Percentiles rank a stretch among this genome's conserved stretches.
Conservation (phyloP, 2,888 invertebrate genomes). For the Cloeon dipterum region DNA sequence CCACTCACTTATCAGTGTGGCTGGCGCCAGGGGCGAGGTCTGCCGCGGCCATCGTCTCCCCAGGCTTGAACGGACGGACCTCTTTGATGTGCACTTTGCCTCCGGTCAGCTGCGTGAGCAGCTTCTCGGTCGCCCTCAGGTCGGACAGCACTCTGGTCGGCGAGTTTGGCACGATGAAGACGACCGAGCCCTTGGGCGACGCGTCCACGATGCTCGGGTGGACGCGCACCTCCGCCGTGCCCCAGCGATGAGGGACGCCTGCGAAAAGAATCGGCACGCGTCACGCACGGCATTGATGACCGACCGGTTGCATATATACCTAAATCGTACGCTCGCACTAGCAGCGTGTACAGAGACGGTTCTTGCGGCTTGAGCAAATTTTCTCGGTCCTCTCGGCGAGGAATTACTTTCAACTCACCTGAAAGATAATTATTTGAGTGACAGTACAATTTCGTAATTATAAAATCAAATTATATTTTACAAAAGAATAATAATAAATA, state of each 20-base stretch:
- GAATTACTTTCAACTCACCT: not conserved
- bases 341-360: slow-evolving; percentile 22
- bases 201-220: slow-evolving; percentile 40
- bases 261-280: not conserved
- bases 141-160: slow-evolving; percentile 40
- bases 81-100: slow-evolving; percentile 53
- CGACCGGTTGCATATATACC: no score
- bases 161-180: slow-evolving; percentile 46
- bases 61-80: slow-evolving; percentile 35
- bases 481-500: no score
- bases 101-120: slow-evolving; percentile 54
- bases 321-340: slow-evolving; percentile 59
- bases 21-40: slow-evolving; percentile 8
- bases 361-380: not conserved
- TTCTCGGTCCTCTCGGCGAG: no score
- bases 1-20: slow-evolving; percentile 5
- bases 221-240: slow-evolving; percentile 47
- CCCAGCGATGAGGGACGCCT: slow-evolving; percentile 51
- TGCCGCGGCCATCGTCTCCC: slow-evolving; percentile 10
- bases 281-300: no score
- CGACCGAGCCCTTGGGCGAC: slow-evolving; percentile 46
- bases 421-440: no score
- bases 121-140: slow-evolving; percentile 45
- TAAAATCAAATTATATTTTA: no score
- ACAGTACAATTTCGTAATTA: no score